A percentile compares a stretch with the other conserved stretches of the same genome.
These are phyloP conservation scores for Drosophila tropicalis DNA, from an alignment of 1,140 invertebrate species.

Conservation along the genomic window DNA sequence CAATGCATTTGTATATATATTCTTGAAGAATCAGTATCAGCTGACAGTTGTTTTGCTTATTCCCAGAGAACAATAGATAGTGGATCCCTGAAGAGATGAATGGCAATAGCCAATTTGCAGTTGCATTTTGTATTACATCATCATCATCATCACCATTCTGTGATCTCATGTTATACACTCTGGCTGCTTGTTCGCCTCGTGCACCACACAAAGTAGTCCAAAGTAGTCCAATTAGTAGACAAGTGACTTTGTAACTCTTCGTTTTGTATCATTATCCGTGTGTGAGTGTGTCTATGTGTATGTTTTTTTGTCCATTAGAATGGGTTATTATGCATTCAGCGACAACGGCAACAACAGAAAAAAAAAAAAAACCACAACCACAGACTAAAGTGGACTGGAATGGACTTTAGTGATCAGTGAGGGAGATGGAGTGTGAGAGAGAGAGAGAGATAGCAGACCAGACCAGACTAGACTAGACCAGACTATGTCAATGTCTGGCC, in stretches of 20 bases:
- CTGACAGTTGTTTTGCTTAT: conserved; percentile 7
- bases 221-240: conserved; percentile 58
- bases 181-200: neutral
- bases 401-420: neutral
- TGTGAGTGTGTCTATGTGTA: neutral
- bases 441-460: neutral
- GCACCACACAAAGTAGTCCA: conserved; percentile 16
- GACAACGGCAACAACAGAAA: neutral
- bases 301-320: conserved; percentile 39
- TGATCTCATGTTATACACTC: neutral
- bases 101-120: conserved; percentile 4
- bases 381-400: neutral
- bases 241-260: conserved; percentile 10
- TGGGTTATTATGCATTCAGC: conserved; percentile 55
- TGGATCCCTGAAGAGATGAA: neutral
- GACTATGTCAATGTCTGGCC: conserved; percentile 60
- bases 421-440: neutral
- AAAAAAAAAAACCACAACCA: neutral
- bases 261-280: conserved; percentile 11
- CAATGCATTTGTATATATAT: neutral
- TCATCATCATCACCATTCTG: neutral
- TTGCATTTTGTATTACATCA: conserved; percentile 6
- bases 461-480: neutral
- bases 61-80: neutral
- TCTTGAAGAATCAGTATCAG: neutral